Conservation (phyloP, 2,113 vertebrate genomes). For the Arenaria interpres region DNA sequence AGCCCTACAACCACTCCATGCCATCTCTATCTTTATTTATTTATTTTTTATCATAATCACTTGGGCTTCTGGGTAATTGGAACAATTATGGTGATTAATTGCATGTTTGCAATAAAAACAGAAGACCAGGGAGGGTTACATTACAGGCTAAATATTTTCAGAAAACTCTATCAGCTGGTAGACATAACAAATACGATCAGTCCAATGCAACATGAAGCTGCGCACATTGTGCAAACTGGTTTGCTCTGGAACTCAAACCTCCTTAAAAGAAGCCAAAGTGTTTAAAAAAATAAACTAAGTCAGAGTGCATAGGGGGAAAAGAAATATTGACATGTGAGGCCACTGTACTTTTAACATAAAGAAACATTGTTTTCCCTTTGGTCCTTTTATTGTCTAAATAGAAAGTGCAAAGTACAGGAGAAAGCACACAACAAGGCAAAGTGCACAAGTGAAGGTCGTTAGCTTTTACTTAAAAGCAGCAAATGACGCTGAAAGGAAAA, state of each 20-base stretch:
- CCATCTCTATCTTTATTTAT: constrained; percentile 12
- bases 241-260: constrained; percentile 64
- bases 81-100: constrained; percentile 91
- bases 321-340: constrained; percentile 68
- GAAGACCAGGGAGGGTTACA: constrained; percentile 78
- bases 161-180: constrained; percentile 78
- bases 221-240: constrained; percentile 43
- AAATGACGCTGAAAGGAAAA: not conserved
- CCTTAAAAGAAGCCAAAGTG: constrained; percentile 64
- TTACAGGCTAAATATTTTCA: constrained; percentile 87
- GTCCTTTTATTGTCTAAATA: constrained; percentile 55
- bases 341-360: constrained; percentile 40
- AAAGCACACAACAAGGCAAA: constrained; percentile 22
- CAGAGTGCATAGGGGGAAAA: constrained; percentile 60
- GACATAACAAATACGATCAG: constrained; percentile 72
- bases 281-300: constrained; percentile 75
- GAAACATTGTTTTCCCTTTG: constrained; percentile 62
- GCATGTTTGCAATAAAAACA: constrained; percentile 89
- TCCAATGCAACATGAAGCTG: constrained; percentile 48
- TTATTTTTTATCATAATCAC: constrained; percentile 61
- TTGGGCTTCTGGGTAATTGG: constrained; percentile 78
- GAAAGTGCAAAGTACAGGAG: constrained; percentile 3
- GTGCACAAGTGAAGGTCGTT: not conserved
- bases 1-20: not conserved
- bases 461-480: not conserved